phyloP scores from a whole-genome alignment of 2,113 vertebrate species.

The Carollia perspicillata region DNA sequence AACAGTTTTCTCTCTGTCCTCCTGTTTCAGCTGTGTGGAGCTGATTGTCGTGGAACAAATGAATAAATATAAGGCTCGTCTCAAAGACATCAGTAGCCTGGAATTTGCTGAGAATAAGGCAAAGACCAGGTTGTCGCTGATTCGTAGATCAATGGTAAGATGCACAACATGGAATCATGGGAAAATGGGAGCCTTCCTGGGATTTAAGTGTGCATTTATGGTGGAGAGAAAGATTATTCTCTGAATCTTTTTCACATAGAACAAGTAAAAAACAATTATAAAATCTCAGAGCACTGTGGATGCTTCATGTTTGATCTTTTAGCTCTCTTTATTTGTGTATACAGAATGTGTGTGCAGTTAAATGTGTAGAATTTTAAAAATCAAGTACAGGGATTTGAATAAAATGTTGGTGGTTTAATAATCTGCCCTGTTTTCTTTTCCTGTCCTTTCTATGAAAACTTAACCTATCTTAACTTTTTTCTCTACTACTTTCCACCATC shows the following conservation, averaged over 20 bases:
- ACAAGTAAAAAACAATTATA: background rate
- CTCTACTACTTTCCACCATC: slow-evolving; percentile 5
- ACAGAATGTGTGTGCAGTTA: background rate
- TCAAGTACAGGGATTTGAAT: background rate
- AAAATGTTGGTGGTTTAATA: slow-evolving; percentile 41
- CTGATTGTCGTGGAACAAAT: slow-evolving; percentile 96
- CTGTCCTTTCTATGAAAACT: slow-evolving; percentile 56
- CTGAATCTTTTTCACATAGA: background rate
- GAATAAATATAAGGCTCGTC: slow-evolving; percentile 95
- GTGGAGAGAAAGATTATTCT: background rate
- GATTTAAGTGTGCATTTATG: slow-evolving; percentile 1
- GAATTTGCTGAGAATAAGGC: slow-evolving; percentile 98
- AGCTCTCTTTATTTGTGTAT: slow-evolving; percentile 21
- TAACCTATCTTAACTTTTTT: slow-evolving; percentile 58
- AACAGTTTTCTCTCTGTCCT: slow-evolving; percentile 46
- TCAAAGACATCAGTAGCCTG: slow-evolving; percentile 97
- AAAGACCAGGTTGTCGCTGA: slow-evolving; percentile 93
- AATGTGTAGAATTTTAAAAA: slow-evolving; percentile 27
- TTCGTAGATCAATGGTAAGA: slow-evolving; percentile 97
- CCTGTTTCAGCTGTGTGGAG: slow-evolving; percentile 90
- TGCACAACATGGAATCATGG: background rate
- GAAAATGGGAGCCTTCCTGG: background rate
- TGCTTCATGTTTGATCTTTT: slow-evolving; percentile 10
- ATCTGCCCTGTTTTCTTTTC: slow-evolving; percentile 36
- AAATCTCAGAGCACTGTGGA: background rate